phyloP scores from a whole-genome alignment of 1,140 invertebrate species.

The Popillia japonica region DNA sequence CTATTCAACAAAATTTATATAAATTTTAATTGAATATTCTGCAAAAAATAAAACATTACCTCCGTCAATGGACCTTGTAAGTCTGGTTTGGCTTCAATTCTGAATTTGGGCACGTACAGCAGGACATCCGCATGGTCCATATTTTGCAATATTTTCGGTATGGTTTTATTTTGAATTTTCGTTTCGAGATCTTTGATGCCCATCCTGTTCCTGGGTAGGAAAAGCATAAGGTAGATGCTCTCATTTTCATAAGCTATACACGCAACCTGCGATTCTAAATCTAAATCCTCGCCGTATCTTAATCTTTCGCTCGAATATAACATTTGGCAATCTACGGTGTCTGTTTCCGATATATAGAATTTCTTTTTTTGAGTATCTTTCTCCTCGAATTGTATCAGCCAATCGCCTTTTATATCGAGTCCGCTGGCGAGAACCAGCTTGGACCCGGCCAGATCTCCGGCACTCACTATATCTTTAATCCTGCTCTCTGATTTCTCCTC shows the following conservation, averaged over 20 bases:
- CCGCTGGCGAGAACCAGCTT: slow-evolving; percentile 81
- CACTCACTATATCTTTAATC: slow-evolving; percentile 72
- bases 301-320: slow-evolving; percentile 68
- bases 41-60: slow-evolving; percentile 58
- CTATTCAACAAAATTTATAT: not conserved
- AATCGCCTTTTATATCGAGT: slow-evolving; percentile 84
- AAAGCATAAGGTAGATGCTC: slow-evolving; percentile 69
- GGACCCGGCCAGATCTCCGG: slow-evolving; percentile 65
- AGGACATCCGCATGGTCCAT: slow-evolving; percentile 49
- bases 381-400: slow-evolving; percentile 67
- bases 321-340: slow-evolving; percentile 67
- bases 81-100: slow-evolving; percentile 69
- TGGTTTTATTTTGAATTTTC: slow-evolving; percentile 50
- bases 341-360: slow-evolving; percentile 57
- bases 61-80: slow-evolving; percentile 66
- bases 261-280: slow-evolving; percentile 65
- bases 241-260: slow-evolving; percentile 67
- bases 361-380: slow-evolving; percentile 63
- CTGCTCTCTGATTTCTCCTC: slow-evolving; percentile 74
- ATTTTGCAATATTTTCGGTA: slow-evolving; percentile 51
- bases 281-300: slow-evolving; percentile 62
- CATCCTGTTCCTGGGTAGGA: slow-evolving; percentile 71
- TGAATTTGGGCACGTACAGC: slow-evolving; percentile 72
- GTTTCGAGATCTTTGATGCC: slow-evolving; percentile 61
- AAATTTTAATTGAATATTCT: not conserved